A percentile compares a stretch with the other conserved stretches of the same genome.
Conservation (phyloP, 1,140 invertebrate genomes). For the Platorchestia sp. region DNA sequence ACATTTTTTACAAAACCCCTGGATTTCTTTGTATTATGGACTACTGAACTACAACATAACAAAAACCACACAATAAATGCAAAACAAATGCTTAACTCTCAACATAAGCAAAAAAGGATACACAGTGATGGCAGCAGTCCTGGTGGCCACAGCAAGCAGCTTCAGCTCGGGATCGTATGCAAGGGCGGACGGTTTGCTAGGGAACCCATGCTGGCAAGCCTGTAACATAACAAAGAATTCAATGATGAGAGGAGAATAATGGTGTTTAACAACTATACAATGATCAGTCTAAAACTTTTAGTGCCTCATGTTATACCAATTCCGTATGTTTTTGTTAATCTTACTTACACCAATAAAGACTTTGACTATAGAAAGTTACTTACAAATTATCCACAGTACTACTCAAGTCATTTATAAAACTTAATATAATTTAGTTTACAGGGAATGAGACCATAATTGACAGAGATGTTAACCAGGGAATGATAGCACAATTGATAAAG, state of each 20-base stretch:
- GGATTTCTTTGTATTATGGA: not conserved
- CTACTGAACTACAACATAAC: not conserved
- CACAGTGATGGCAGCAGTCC: slow-evolving; percentile 90
- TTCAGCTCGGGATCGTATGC: slow-evolving; percentile 91
- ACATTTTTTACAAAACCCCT: not conserved
- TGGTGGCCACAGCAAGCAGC: slow-evolving; percentile 91
- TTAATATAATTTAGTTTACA: no score
- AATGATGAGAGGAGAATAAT: not conserved
- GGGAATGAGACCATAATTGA: no score
- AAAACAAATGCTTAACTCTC: not conserved
- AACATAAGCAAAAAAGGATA: slow-evolving; percentile 73
- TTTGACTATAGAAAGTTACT: no score
- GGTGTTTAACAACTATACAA: not conserved
- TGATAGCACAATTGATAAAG: no score
- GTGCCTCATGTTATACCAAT: no score
- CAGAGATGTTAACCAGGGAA: no score
- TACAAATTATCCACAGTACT: no score
- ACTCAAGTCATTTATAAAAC: no score
- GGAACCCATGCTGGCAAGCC: slow-evolving; percentile 90
- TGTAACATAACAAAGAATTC: slow-evolving; percentile 27
- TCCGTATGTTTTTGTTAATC: no score
- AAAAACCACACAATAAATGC: not conserved
- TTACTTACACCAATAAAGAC: no score
- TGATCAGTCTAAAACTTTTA: no score
- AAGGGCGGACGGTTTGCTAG: slow-evolving; percentile 91